phyloP scores from a whole-genome alignment of 1,140 invertebrate species.

The Wiebesia pumilae region DNA sequence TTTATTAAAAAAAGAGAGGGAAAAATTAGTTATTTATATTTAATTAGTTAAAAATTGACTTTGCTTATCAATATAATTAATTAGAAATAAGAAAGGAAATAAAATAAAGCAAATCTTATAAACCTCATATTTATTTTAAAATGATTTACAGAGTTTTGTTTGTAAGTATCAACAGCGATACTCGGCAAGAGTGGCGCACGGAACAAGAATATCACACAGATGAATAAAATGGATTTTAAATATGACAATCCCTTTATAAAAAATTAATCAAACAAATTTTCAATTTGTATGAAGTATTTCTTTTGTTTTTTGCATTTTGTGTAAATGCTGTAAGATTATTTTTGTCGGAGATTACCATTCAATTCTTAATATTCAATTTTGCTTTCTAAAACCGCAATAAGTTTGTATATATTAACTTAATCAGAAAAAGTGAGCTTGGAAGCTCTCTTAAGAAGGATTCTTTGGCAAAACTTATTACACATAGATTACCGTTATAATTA shows the following conservation, averaged over 20 bases:
- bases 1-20: no score
- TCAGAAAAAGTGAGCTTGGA: constrained; percentile 22
- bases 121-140: constrained; percentile 76
- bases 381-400: constrained; percentile 24
- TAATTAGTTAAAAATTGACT: no score
- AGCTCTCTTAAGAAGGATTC: constrained; percentile 61
- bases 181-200: constrained; percentile 72
- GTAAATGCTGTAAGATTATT: constrained; percentile 33
- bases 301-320: background rate
- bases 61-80: background rate
- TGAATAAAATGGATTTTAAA: constrained; percentile 56
- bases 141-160: constrained; percentile 75
- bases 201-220: constrained; percentile 74
- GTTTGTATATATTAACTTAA: constrained; percentile 40
- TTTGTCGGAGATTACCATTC: constrained; percentile 2
- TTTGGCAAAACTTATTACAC: constrained; percentile 77
- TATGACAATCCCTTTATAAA: constrained; percentile 49
- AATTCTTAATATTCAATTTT: constrained; percentile 35
- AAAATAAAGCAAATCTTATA: constrained; percentile 63
- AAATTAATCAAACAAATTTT: constrained; percentile 52
- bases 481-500: constrained; percentile 72
- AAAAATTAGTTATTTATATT: no score
- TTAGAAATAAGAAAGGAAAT: background rate
- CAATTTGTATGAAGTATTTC: constrained; percentile 2
- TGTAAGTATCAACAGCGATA: constrained; percentile 75